These are phyloP conservation scores for Drosophila hamatofila DNA, from an alignment of 2,888 invertebrate genomes.

Conservation along the genomic window DNA sequence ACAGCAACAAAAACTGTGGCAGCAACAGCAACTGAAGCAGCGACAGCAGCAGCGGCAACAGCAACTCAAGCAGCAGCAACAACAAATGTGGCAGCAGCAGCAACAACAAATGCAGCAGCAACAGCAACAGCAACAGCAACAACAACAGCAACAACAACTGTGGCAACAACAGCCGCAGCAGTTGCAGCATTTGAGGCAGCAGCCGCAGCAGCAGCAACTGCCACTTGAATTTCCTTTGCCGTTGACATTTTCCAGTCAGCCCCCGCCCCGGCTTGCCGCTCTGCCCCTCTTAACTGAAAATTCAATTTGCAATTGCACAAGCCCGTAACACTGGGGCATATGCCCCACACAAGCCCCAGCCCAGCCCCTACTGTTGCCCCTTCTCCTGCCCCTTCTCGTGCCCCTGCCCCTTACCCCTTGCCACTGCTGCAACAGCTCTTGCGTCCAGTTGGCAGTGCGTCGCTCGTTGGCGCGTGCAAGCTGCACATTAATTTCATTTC, in stretches of 20 bases:
- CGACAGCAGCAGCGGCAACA: slow-evolving; percentile 25
- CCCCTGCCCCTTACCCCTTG: neutral
- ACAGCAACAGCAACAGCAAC: slow-evolving; percentile 35
- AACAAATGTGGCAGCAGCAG: neutral
- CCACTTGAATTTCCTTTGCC: slow-evolving; percentile 66
- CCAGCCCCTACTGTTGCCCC: neutral
- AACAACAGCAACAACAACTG: neutral
- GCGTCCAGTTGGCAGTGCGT: slow-evolving; percentile 34
- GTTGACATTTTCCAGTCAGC: slow-evolving; percentile 75
- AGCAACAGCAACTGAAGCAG: slow-evolving; percentile 17
- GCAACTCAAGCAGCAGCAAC: slow-evolving; percentile 39
- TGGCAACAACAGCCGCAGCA: slow-evolving; percentile 6
- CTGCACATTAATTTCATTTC: slow-evolving; percentile 81
- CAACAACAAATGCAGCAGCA: slow-evolving; percentile 14
- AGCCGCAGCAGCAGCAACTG: slow-evolving; percentile 31
- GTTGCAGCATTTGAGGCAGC: too few relatives aligned
- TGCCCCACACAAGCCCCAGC: slow-evolving; percentile 8
- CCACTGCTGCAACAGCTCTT: slow-evolving; percentile 9
- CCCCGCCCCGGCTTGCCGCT: neutral
- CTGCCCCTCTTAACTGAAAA: slow-evolving; percentile 32
- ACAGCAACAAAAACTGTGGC: neutral
- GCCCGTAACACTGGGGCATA: slow-evolving; percentile 71
- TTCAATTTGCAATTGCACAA: slow-evolving; percentile 80
- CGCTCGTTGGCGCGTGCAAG: slow-evolving; percentile 77
- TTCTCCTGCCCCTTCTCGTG: slow-evolving; percentile 6